Base-by-base conservation (phyloP, 1,140 invertebrate genomes). In the Helicoverpa zea region DNA sequence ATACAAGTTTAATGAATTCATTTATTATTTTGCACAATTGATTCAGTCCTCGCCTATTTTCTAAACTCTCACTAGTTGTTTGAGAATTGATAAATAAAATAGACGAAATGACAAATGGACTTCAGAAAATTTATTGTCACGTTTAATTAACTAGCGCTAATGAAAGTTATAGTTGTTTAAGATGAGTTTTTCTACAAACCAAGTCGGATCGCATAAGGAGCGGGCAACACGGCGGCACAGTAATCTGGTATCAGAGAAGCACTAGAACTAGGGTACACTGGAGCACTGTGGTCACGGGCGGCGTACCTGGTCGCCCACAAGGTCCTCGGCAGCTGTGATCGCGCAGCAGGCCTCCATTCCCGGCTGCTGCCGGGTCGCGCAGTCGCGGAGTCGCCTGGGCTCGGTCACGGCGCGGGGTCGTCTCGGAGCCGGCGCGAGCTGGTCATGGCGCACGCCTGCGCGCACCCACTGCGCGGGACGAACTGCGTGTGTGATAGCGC, bases 281-380 rank as follows among this genome's bases (percentile, higher is more conserved):
- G 56, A 59, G 35, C 78, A 80, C 77, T 77, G 75, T 54, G 54
- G 58, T 43, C 29, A 63, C 52, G 68, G 74, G 82, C 29, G 68
- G 72, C 68, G 89, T 94, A 94, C 92, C 92, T 94, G 91, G 91
- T 94, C 92, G 87, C 92, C 92, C 90, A 88, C 91, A 81, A 91
- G 90, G 89, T 94, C 90, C 90, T 94, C 91, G 88, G 87, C 89
- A 89, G 87, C 85, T 89, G 87, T 88, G 88, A 89, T 87, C 84
- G 90, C 89, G 86, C 90, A 90, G 88, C 90, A 91, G 89, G 90
- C 85, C 92, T 92, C 91, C 91, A 92, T 92, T 82, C 91, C 90
- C 91, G 90, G 91, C 90, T 83, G 80, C 76, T 86, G 87, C 88
- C 89, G 91, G 88, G 86, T 13, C 23, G 47, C 68, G 81, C 73